Base-by-base conservation (phyloP, 2,888 invertebrate genomes). In the Lordiphosa fenestrarum region DNA sequence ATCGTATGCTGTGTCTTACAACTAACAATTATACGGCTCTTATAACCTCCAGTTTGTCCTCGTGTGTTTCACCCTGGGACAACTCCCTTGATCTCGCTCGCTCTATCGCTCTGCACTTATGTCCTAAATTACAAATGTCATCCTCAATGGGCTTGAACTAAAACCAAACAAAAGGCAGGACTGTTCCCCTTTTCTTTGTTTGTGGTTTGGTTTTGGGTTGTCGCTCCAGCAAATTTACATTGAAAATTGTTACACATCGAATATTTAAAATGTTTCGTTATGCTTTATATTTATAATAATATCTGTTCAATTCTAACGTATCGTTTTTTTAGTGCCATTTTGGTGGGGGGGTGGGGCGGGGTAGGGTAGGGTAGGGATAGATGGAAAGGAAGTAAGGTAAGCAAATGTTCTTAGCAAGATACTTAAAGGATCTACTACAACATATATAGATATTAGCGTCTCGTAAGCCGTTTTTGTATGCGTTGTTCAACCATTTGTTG, bases 381-480 rank as follows among this genome's bases (percentile, higher is more conserved):
- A 25, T 33, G 49, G 53, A 53, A 56, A 59, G 57, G 50, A 54
- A 71, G 53, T 33, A 40, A 19, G 40, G 57, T 73, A 69, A 63
- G 63, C 60, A 55, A 76, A 62, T 47, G 48, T 51, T 56, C 53
- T 61, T 70, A 72, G 70, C 67, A 68, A 66, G 55, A 61, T 70
- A 75, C 62, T 62, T 73, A 75, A 75, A 53, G 52, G 56, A 62
- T 70, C 58, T 76, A 81, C 66, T 74, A 73, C 62, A 77, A 77
- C 71, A 77, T 71, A 65, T 74, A 73, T 67, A 71, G 70, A 78
- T 77, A 82, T 78, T 77, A 77, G 77, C 82, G 75, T 75, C 82
- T 78, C 47, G 53, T 69, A 71, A 78, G 78, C 78, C 73, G 52
- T 64, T 53, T 47, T 44, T 41, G 51, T 49, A 57, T 58, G 44